A percentile compares a stretch with the other conserved stretches of the same genome.
These are phyloP conservation scores for Drosophila suboccidentalis DNA, from an alignment of 2,888 invertebrate species.

Conservation along the genomic window DNA sequence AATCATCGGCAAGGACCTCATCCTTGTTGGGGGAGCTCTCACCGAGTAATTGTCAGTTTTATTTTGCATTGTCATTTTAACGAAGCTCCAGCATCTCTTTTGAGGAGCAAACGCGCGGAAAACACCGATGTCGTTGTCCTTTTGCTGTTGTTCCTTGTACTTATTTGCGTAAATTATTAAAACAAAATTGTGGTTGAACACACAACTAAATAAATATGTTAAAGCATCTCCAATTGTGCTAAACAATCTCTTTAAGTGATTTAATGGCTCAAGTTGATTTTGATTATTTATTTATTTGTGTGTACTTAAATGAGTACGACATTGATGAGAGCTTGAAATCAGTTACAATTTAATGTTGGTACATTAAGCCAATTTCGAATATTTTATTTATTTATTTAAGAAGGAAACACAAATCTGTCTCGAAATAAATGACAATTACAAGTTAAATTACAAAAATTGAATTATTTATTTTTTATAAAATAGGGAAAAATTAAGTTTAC, in stretches of 20 bases:
- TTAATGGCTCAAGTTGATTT: background rate
- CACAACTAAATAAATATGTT: conserved; percentile 27
- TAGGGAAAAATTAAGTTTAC: too few species aligned
- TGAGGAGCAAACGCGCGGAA: conserved; percentile 62
- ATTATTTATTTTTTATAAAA: too few species aligned
- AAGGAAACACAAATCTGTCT: background rate
- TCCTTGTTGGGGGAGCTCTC: conserved; percentile 10
- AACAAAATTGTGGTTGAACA: conserved; percentile 46
- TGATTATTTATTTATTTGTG: conserved; percentile 3
- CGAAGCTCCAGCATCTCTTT: conserved; percentile 55
- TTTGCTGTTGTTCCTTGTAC: conserved; percentile 42
- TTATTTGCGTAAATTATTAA: conserved; percentile 52
- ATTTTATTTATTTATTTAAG: background rate
- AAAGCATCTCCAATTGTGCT: conserved; percentile 17
- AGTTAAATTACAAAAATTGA: too few species aligned
- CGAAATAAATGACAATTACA: too few species aligned
- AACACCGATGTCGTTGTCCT: conserved; percentile 46
- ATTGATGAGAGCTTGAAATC: too few species aligned
- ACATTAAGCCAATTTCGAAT: background rate
- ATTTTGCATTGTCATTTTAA: conserved; percentile 72
- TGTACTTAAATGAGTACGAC: background rate
- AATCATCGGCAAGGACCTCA: conserved; percentile 33
- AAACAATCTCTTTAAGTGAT: conserved; percentile 1
- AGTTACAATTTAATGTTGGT: background rate
- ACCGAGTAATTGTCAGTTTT: conserved; percentile 67